Evolutionary conservation across 2,113 vertebrate genomes (phyloP).

Genomic region (Myanophis thanlyinensis): DNA sequence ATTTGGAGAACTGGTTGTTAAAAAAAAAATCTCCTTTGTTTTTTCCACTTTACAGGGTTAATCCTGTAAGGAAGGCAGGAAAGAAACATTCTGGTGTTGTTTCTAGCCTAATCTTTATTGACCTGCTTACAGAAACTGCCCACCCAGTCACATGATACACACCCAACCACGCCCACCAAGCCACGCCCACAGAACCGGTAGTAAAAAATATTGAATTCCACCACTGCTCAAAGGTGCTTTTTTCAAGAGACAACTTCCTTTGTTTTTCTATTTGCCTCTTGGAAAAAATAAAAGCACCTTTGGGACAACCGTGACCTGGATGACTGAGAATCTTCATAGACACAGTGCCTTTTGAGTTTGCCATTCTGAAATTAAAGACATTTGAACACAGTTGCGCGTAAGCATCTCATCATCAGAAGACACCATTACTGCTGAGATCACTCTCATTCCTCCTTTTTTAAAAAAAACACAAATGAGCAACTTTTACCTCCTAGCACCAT

Average conservation of each 20-base stretch:
- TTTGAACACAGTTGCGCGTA: background rate
- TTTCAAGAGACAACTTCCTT: background rate
- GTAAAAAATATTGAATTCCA: too few relatives aligned
- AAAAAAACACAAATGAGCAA: background rate
- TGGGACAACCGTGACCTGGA: background rate
- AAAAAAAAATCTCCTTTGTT: too few relatives aligned
- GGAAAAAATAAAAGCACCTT: background rate
- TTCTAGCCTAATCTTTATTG: too few relatives aligned
- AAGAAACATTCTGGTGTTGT: too few relatives aligned
- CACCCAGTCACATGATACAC: too few relatives aligned
- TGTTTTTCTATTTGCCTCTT: background rate
- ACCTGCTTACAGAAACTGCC: too few relatives aligned
- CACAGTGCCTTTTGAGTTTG: background rate
- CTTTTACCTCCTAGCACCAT: background rate
- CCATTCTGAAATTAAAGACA: background rate
- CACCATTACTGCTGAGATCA: background rate
- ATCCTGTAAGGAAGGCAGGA: too few relatives aligned
- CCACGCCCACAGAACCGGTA: too few relatives aligned
- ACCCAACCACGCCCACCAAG: too few relatives aligned
- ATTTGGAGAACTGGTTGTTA: too few relatives aligned
- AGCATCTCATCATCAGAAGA: background rate
- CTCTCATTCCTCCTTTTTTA: background rate
- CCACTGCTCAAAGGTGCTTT: too few relatives aligned
- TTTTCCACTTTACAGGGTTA: too few relatives aligned
- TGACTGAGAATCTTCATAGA: background rate